Percentiles rank a stretch among this genome's conserved stretches.
Conservation (phyloP, 1,140 invertebrate genomes). For the Bicyclus anynana region DNA sequence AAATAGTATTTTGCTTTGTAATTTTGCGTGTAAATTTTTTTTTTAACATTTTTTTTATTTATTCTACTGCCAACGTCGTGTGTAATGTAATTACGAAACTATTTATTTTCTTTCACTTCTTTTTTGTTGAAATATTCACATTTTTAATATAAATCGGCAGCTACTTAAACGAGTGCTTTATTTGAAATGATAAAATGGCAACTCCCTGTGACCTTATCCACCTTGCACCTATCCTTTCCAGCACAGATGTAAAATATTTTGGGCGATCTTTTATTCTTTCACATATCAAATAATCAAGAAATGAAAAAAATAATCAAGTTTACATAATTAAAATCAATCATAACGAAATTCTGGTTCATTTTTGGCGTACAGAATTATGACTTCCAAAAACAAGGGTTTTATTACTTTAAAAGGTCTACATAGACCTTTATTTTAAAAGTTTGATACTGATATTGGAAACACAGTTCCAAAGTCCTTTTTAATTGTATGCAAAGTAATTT, state of each 20-base stretch:
- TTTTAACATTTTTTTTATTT: conserved; percentile 32
- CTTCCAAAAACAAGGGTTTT: too few relatives aligned
- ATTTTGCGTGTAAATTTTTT: conserved; percentile 53
- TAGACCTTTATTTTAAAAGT: too few relatives aligned
- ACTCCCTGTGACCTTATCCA: conserved; percentile 30
- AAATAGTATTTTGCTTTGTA: conserved; percentile 65
- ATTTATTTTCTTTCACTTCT: conserved; percentile 60
- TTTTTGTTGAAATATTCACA: conserved; percentile 65
- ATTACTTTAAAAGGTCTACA: too few relatives aligned
- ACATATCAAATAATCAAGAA: neutral
- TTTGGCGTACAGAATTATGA: too few relatives aligned
- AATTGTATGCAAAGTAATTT: too few relatives aligned
- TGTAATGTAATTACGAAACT: conserved; percentile 63
- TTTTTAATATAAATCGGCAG: conserved; percentile 67
- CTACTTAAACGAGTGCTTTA: conserved; percentile 68
- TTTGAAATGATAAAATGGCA: conserved; percentile 75
- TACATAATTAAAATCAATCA: neutral
- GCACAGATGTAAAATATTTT: neutral
- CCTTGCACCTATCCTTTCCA: conserved; percentile 22
- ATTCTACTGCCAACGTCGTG: conserved; percentile 41
- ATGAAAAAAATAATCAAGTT: neutral
- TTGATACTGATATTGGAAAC: too few relatives aligned
- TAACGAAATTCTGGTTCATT: too few relatives aligned
- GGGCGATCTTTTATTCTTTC: neutral
- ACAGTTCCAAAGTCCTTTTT: too few relatives aligned